Evolutionary conservation across 1,140 invertebrate genomes (phyloP).

Genomic region (Papilio polyxenes): DNA sequence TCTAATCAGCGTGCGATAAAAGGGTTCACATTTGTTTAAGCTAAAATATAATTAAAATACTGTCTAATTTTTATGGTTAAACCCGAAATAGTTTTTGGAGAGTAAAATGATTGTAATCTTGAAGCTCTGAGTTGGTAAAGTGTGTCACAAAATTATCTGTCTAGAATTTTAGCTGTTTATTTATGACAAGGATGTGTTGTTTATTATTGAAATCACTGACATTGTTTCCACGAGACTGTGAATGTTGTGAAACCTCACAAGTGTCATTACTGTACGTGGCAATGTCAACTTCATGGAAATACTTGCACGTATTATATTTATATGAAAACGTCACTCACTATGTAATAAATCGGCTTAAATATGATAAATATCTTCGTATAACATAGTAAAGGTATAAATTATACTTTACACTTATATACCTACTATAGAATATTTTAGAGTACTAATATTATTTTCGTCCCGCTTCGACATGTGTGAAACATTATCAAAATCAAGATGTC

Average conservation of each 20-base stretch:
- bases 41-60: too few relatives aligned
- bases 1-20: too few relatives aligned
- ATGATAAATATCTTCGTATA: neutral
- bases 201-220: neutral
- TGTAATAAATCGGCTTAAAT: neutral
- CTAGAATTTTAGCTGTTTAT: too few relatives aligned
- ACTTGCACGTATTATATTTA: neutral
- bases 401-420: too few relatives aligned
- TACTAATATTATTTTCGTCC: too few relatives aligned
- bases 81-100: neutral
- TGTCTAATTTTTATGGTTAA: neutral
- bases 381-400: neutral
- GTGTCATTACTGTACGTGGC: conserved; percentile 15
- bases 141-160: too few relatives aligned
- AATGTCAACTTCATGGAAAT: conserved; percentile 31
- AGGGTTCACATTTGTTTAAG: too few relatives aligned
- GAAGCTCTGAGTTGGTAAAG: neutral
- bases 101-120: neutral
- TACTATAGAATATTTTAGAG: too few relatives aligned
- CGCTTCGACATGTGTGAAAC: too few relatives aligned
- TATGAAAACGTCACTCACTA: neutral
- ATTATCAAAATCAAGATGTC: too few relatives aligned
- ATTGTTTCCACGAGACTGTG: neutral
- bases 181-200: neutral
- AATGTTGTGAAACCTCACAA: conserved; percentile 26